These are phyloP conservation scores for Drosophila kokeensis DNA, from an alignment of 2,888 invertebrate species.

Conservation along the genomic window DNA sequence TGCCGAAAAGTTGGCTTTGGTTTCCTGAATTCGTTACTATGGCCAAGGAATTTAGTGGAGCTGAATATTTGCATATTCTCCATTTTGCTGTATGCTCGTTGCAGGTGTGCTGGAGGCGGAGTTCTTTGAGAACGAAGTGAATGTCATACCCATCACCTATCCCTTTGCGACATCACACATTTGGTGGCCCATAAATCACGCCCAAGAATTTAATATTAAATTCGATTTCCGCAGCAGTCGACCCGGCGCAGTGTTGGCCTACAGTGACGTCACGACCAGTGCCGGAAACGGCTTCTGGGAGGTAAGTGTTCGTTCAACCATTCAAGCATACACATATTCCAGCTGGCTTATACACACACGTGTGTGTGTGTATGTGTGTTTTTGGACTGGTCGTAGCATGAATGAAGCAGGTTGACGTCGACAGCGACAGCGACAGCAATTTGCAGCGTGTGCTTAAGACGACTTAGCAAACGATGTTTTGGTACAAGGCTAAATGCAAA, in stretches of 20 bases:
- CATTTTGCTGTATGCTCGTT: slow-evolving; percentile 15
- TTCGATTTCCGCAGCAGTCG: slow-evolving; percentile 95
- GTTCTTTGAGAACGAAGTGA: slow-evolving; percentile 93
- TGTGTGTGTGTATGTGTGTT: background rate
- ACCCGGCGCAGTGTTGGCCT: slow-evolving; percentile 93
- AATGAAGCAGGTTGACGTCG: slow-evolving; percentile 24
- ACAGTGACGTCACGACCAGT: slow-evolving; percentile 91
- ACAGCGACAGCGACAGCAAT: slow-evolving; percentile 58
- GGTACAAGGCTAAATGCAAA: slow-evolving; percentile 73
- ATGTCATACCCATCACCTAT: slow-evolving; percentile 95
- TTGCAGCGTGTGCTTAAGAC: slow-evolving; percentile 69
- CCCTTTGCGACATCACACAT: slow-evolving; percentile 96
- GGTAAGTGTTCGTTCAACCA: slow-evolving; percentile 86
- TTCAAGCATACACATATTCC: slow-evolving; percentile 57
- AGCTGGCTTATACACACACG: slow-evolving; percentile 59
- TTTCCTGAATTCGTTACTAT: background rate
- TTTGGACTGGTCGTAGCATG: slow-evolving; percentile 16
- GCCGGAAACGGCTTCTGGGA: slow-evolving; percentile 94
- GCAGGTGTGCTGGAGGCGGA: slow-evolving; percentile 91
- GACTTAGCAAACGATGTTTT: slow-evolving; percentile 69
- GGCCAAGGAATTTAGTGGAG: slow-evolving; percentile 12
- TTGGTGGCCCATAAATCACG: slow-evolving; percentile 93
- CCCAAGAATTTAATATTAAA: slow-evolving; percentile 90
- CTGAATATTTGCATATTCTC: slow-evolving; percentile 13
- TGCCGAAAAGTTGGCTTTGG: background rate